These are phyloP conservation scores for Trissonchulus sp. DNA, from an alignment of 2,888 invertebrate species.

Conservation along the genomic window DNA sequence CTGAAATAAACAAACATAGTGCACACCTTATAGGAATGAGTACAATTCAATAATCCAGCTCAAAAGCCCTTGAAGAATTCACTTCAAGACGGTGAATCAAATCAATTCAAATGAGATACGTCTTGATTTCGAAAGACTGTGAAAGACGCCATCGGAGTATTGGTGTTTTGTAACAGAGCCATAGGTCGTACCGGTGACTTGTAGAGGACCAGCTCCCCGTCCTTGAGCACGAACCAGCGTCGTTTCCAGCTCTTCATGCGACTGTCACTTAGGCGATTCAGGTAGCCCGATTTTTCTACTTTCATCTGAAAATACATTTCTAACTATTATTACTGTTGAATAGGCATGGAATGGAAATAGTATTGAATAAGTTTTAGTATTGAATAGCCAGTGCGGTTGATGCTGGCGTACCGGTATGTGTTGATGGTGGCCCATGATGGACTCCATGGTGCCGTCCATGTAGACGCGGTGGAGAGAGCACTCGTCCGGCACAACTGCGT, in stretches of 20 bases:
- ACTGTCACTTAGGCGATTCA: constrained; percentile 76
- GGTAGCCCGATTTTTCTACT: constrained; percentile 78
- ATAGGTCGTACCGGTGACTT: constrained; percentile 84
- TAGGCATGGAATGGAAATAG: too few species aligned
- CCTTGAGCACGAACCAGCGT: constrained; percentile 88
- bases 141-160: too few species aligned
- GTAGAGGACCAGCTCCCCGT: constrained; percentile 86
- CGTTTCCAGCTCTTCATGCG: constrained; percentile 94
- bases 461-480: not conserved
- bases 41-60: not conserved
- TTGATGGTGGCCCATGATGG: not conserved
- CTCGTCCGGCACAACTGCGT: not conserved
- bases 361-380: too few species aligned
- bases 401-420: too few species aligned
- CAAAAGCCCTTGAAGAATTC: constrained; percentile 16
- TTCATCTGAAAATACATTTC: constrained; percentile 53
- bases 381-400: too few species aligned
- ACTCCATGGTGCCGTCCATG: not conserved
- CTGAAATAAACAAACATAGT: constrained; percentile 40
- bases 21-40: constrained; percentile 17
- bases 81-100: too few species aligned
- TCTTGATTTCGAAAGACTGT: too few species aligned
- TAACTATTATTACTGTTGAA: too few species aligned
- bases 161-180: too few species aligned
- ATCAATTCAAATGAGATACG: too few species aligned